Evolutionary conservation across 2,888 invertebrate genomes (phyloP).

Genomic region (Helleia helle): DNA sequence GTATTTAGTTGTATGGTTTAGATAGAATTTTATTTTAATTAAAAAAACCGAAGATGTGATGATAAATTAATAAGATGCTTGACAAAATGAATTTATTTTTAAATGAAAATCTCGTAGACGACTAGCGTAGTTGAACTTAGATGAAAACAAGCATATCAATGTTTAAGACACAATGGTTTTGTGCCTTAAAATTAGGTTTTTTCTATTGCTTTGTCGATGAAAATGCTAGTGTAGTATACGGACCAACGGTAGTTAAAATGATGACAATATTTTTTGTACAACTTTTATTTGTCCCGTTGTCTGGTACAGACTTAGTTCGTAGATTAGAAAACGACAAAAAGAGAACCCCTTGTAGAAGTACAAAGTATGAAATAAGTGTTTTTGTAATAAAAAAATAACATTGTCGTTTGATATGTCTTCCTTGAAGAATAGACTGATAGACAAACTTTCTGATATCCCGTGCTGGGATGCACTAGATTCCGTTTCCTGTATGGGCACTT

Average conservation of each 20-base stretch:
- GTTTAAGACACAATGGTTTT: constrained; percentile 56
- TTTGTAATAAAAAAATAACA: constrained; percentile 33
- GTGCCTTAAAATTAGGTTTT: constrained; percentile 59
- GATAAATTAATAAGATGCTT: constrained; percentile 31
- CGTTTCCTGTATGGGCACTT: constrained; percentile 55
- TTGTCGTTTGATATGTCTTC: constrained; percentile 46
- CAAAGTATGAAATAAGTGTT: constrained; percentile 57
- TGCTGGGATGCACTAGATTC: constrained; percentile 69
- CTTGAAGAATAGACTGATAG: constrained; percentile 61
- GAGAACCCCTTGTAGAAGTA: constrained; percentile 53
- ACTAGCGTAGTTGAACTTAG: constrained; percentile 40
- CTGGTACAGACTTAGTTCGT: constrained; percentile 42
- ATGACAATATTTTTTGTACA: constrained; percentile 63
- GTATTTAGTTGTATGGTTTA: constrained; percentile 40
- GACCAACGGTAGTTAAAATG: constrained; percentile 60
- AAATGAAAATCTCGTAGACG: constrained; percentile 38
- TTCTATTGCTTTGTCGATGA: constrained; percentile 32
- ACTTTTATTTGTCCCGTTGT: constrained; percentile 49
- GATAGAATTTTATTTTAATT: constrained; percentile 22
- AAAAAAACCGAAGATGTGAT: constrained; percentile 30
- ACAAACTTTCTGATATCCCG: constrained; percentile 41
- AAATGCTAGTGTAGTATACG: constrained; percentile 45
- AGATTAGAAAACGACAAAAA: constrained; percentile 36
- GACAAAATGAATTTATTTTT: constrained; percentile 33
- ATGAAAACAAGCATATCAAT: constrained; percentile 50